phyloP scores from a whole-genome alignment of 2,113 vertebrate species.

The Zonotrichia leucophrys region DNA sequence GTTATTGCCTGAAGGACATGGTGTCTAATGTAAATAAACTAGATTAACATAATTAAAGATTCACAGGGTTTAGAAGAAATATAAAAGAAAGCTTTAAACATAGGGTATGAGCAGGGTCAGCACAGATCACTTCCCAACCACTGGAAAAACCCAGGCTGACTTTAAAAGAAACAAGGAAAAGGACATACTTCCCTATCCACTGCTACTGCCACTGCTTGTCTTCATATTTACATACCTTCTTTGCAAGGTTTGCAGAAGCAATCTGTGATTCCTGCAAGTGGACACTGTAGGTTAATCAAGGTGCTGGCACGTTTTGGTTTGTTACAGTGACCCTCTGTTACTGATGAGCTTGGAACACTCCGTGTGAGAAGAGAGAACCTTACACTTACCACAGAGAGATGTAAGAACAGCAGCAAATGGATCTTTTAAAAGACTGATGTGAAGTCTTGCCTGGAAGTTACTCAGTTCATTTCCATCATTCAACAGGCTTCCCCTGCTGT shows the following conservation, averaged over 20 bases:
- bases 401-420: background rate
- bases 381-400: background rate
- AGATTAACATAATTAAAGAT: background rate
- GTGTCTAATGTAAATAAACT: background rate
- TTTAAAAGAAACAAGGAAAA: background rate
- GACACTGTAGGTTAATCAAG: constrained; percentile 12
- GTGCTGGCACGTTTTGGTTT: background rate
- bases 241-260: constrained; percentile 56
- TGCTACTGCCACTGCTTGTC: background rate
- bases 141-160: background rate
- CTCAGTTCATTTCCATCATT: background rate
- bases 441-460: background rate
- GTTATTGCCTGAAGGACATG: background rate
- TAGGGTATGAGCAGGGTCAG: background rate
- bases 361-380: background rate
- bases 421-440: background rate
- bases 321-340: background rate
- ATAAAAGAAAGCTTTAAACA: background rate
- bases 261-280: constrained; percentile 53
- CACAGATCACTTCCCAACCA: background rate
- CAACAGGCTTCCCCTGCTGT: rapidly evolving
- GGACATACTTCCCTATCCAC: background rate
- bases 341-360: background rate
- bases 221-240: constrained; percentile 64
- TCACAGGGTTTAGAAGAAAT: background rate